These are phyloP conservation scores for Syngnathus rostellatus DNA, from an alignment of 2,797 vertebrate genomes.

Conservation along the genomic window DNA sequence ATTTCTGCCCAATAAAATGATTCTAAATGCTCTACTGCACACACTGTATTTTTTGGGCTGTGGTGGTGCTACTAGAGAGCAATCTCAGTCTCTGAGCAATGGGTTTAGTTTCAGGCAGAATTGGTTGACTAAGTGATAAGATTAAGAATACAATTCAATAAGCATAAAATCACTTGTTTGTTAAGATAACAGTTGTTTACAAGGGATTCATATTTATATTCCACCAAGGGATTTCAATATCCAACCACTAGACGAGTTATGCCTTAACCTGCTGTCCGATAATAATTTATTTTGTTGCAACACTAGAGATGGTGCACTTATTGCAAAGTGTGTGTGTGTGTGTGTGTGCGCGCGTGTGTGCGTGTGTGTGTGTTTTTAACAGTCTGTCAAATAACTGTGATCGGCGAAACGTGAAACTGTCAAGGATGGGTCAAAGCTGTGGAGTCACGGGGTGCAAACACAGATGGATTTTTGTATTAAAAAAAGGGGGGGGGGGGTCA, in stretches of 20 bases:
- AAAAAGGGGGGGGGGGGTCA: conserved; percentile 49
- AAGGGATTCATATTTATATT: conserved; percentile 14
- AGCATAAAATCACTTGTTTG: conserved; percentile 23
- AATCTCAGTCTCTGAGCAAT: conserved; percentile 25
- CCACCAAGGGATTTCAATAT: conserved; percentile 22
- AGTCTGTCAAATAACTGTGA: conserved; percentile 41
- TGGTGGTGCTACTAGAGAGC: conserved; percentile 24
- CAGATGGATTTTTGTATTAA: conserved; percentile 30
- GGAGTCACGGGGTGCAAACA: conserved; percentile 35
- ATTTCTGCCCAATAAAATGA: conserved; percentile 56
- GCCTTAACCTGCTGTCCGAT: conserved; percentile 16
- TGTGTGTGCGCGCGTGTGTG: too few species aligned
- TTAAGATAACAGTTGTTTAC: conserved; percentile 17
- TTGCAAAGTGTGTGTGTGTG: conserved; percentile 15
- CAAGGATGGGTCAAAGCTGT: conserved; percentile 33
- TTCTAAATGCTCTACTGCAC: conserved; percentile 56
- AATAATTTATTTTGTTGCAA: conserved; percentile 34
- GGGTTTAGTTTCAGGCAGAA: conserved; percentile 34
- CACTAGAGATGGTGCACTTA: conserved; percentile 19
- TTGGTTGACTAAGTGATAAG: conserved; percentile 42
- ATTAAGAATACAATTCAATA: conserved; percentile 31
- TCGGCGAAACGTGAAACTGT: conserved; percentile 61
- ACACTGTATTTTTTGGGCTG: conserved; percentile 45
- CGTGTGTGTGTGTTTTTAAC: conserved; percentile 15
- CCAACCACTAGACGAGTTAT: conserved; percentile 8